phyloP scores from a whole-genome alignment of 1,140 invertebrate species.

The Cryptotermes secundus region DNA sequence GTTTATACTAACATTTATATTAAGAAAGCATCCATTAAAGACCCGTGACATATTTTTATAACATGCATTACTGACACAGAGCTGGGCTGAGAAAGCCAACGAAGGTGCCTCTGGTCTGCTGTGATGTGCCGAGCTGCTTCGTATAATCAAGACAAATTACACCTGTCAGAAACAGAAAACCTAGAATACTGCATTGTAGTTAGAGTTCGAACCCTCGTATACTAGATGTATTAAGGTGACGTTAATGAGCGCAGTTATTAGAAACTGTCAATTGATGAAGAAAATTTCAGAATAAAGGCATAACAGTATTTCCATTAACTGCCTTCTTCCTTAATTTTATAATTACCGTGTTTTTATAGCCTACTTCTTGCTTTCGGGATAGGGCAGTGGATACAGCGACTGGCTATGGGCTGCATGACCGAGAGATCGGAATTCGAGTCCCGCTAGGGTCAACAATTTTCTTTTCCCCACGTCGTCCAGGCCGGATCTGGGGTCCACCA shows the following conservation, averaged over 20 bases:
- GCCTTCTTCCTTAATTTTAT: no score
- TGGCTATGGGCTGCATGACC: no score
- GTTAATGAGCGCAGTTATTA: neutral
- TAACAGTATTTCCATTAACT: no score
- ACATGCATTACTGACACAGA: neutral
- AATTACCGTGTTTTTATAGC: no score
- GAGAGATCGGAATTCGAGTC: no score
- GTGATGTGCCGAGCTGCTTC: neutral
- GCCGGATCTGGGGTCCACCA: no score
- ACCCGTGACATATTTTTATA: neutral
- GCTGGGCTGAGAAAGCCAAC: no score
- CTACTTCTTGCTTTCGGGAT: no score
- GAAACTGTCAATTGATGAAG: neutral
- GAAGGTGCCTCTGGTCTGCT: neutral
- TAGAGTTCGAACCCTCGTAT: neutral
- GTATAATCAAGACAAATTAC: neutral
- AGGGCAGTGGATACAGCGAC: no score
- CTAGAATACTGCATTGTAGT: neutral
- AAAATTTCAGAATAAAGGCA: neutral
- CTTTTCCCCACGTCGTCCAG: no score
- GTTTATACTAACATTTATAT: neutral
- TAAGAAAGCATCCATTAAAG: neutral
- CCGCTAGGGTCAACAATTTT: no score
- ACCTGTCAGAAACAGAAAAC: neutral
- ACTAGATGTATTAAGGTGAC: neutral